Base-by-base conservation (phyloP, 2,888 invertebrate genomes). In the Melolontha melolontha region DNA sequence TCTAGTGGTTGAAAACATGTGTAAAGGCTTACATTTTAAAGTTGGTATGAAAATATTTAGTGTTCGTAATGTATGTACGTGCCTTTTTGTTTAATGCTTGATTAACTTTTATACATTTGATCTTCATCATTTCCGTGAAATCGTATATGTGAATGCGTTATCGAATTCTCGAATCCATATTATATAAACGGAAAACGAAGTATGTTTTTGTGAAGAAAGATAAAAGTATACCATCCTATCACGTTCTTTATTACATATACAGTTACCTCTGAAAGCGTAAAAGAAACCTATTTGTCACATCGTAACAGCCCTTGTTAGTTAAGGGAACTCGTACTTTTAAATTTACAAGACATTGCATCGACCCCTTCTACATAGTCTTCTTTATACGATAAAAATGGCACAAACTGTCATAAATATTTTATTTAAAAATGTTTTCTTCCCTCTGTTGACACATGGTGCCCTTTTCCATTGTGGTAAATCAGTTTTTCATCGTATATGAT, bases 321-420 rank as follows among this genome's bases (percentile, higher is more conserved):
- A 57, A 27, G 27, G 17, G 22, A 27, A 12, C 1, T 41, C 42
- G 14, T 44, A 57, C 27, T 57, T 57, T 57, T 44, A 8, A 42
- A 57, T 57, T 42, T 44, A 44, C 39, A 34, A 54, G 8, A 54
- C 10, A 10, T 10, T 34, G 54, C 6, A 34, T 34, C 10, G 4
- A 4, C 34, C 10, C 1, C 54, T 12, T 42, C 22, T 27, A 44
- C 22, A 27, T 8, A n/a, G 22, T 57, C 29, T 22, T 27, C 22
- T 57, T 57, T 42, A 14, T 44, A 12, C 12, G 11, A 27, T 57
- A 42, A 42, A 44, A 42, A 42, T 57, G 27, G 42, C 12, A 44
- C n/a, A 29, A 27, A 29, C 57, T 57, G 42, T 42, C 42, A 27
- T 57, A 57, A 42, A 57, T 57, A 44, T 44, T 57, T 57, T 42